phyloP scores from a whole-genome alignment of 92 coral and sea anemone genomes.

The Phymanthus crucifer region DNA sequence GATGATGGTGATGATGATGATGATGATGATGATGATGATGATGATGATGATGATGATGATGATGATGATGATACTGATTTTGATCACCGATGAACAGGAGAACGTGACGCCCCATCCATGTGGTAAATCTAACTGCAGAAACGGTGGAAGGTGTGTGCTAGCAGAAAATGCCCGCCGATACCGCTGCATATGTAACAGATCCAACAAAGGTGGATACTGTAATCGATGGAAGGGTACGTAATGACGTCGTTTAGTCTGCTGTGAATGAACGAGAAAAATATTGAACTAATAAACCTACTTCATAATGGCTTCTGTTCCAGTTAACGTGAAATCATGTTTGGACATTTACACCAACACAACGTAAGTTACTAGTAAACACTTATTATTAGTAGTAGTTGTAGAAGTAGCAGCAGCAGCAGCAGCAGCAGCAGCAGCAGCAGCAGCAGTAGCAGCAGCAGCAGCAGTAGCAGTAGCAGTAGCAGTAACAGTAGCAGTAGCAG shows the following conservation, averaged over 20 bases:
- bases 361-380: neutral
- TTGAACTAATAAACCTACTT: neutral
- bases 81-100: neutral
- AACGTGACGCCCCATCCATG: neutral
- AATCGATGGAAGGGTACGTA: conserved; percentile 20
- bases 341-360: neutral
- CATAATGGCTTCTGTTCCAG: neutral
- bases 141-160: conserved; percentile 26
- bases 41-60: no score
- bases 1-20: no score
- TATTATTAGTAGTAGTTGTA: no score
- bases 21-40: no score
- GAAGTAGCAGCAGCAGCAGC: no score
- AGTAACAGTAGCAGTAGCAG: no score
- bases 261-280: neutral
- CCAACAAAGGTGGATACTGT: conserved; percentile 15
- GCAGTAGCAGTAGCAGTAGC: no score
- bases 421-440: no score
- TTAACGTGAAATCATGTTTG: neutral
- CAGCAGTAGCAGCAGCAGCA: no score
- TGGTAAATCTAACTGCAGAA: conserved; percentile 17
- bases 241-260: neutral
- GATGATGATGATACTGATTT: neutral
- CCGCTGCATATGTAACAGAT: neutral
- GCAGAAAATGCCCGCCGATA: neutral